Evolutionary conservation across 2,797 vertebrate species (phyloP), one percentile per base, ranked within the genome.

Genomic region (Enteromius radiatus): DNA sequence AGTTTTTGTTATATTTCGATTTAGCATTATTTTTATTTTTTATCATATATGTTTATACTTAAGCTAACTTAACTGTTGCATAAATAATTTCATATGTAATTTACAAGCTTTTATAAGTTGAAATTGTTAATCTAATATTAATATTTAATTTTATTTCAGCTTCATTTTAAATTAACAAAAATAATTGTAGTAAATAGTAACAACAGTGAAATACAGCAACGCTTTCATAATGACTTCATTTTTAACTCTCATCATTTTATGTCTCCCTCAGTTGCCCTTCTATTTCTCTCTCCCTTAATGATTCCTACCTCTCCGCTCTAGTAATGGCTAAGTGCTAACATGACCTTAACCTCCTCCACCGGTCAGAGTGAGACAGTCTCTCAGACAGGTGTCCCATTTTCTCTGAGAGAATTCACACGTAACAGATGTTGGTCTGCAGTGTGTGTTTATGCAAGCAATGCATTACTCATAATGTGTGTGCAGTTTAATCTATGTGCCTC

Each of bases 321-420:
- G 45, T 75, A 47, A 75, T 74, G 67, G 45, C 59, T 67, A 81
- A 75, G 59, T 65, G 80, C 70, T 81, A 54, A 43, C 45, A 65
- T 81, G 45, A 82, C 70, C 70, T 75, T 82, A 81, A 82, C 80
- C 59, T 82, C 45, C 80, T 64, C 33, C 23, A 28, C 45, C 6
- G 11, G 61, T 75, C 47, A 74, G 31, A 36, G 17, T 33, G 41
- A 65, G 59, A 49, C 69, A 4, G 23, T 52, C 59, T 49, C 70
- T 36, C 69, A 75, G 56, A 81, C 59, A 71, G 54, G 59, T 75
- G 80, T 54, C 59, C 33, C 33, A 75, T 75, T 75, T 67, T 52
- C 59, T 75, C 70, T n/a, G 15, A 31, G 36, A 77, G 26, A 63
- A 63, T 64, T 63, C 38, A 64, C 9, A 78, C 12, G 12, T 33